phyloP scores from a whole-genome alignment of 2,888 invertebrate species.

The Schizaphis graminum region DNA sequence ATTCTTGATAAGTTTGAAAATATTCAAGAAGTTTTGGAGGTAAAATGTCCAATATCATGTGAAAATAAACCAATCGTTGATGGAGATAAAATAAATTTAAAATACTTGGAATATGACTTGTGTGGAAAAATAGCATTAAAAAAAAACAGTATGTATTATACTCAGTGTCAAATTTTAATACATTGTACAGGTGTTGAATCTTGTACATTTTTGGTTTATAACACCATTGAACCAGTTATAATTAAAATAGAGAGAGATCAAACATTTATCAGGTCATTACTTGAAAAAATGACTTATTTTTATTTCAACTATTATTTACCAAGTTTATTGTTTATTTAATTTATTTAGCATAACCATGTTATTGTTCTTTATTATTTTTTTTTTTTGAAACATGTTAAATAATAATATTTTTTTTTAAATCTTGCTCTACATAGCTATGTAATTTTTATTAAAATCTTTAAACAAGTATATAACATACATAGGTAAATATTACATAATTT shows the following conservation, averaged over 20 bases:
- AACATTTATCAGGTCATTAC: background rate
- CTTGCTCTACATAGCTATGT: background rate
- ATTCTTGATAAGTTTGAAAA: background rate
- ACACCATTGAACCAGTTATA: background rate
- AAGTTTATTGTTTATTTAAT: background rate
- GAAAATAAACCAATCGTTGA: background rate
- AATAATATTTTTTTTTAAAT: background rate
- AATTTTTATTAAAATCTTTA: background rate
- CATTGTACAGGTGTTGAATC: background rate
- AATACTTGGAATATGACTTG: background rate
- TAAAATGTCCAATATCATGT: background rate
- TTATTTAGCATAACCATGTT: background rate
- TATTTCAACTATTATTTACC: background rate
- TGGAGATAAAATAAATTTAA: background rate
- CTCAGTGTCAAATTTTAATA: background rate
- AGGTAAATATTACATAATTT: background rate
- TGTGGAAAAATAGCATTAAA: background rate
- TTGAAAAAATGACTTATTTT: background rate
- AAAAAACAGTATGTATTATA: background rate
- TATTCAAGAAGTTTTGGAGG: background rate
- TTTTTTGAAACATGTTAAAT: background rate
- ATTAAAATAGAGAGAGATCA: background rate
- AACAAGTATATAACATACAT: background rate
- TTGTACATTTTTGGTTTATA: too few species aligned
- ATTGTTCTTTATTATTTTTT: background rate